Evolutionary conservation across 1,140 invertebrate species (phyloP).

Genomic region (Homarus americanus): DNA sequence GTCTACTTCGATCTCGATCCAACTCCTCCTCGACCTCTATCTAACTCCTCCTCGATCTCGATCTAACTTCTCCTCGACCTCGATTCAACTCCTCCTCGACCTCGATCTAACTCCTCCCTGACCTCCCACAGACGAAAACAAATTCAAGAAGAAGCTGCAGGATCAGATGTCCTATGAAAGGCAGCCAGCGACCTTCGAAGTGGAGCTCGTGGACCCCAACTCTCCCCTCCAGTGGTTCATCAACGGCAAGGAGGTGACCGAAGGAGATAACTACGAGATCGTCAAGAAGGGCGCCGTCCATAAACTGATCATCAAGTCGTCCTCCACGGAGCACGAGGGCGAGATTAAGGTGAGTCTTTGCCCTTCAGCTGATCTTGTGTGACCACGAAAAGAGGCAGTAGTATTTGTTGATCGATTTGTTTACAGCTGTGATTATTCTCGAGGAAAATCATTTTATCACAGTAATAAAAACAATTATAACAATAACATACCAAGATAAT

Average conservation of each 20-base stretch:
- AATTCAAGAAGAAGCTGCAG: constrained; percentile 97
- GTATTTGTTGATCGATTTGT: too few relatives aligned
- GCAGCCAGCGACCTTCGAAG: constrained; percentile 92
- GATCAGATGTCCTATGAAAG: constrained; percentile 94
- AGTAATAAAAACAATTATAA: too few relatives aligned
- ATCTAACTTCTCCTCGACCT: too few relatives aligned
- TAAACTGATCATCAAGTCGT: constrained; percentile 90
- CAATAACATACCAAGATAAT: too few relatives aligned
- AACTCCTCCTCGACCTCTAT: neutral
- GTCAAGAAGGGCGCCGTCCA: constrained; percentile 96
- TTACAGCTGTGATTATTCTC: too few relatives aligned
- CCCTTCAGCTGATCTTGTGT: too few relatives aligned
- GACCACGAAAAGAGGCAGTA: too few relatives aligned
- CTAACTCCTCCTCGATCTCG: too few relatives aligned
- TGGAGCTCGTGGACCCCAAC: constrained; percentile 96
- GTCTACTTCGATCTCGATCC: too few relatives aligned
- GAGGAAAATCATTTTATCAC: too few relatives aligned
- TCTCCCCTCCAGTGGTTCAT: constrained; percentile 96
- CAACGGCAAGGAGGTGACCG: constrained; percentile 90
- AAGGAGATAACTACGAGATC: constrained; percentile 87
- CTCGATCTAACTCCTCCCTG: neutral
- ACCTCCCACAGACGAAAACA: constrained; percentile 71
- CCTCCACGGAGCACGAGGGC: constrained; percentile 86
- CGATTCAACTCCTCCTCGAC: too few relatives aligned
- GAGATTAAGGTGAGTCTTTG: constrained; percentile 83